Percentiles rank a stretch among this genome's conserved stretches.
Conservation (phyloP, 2,797 vertebrate species). For the Lagorchestes hirsutus region DNA sequence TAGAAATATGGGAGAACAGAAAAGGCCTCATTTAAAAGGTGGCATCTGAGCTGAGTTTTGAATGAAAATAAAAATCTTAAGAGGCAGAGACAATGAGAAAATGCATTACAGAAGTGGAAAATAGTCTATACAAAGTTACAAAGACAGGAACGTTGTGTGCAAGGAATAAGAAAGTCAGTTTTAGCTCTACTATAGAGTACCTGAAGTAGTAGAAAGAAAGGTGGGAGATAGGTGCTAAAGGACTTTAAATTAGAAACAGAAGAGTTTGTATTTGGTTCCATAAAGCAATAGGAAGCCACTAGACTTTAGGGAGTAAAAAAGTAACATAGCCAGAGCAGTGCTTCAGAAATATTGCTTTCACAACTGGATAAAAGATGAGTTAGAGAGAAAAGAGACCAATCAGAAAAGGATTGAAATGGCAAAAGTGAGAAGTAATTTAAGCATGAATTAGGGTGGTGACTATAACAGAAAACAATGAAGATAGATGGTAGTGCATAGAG, state of each 20-base stretch:
- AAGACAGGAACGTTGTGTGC: background rate
- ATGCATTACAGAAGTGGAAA: background rate
- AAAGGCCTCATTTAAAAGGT: background rate
- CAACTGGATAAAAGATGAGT: background rate
- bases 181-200: background rate
- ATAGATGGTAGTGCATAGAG: background rate
- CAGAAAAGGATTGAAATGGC: background rate
- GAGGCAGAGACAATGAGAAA: background rate
- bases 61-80: background rate
- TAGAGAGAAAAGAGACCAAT: background rate
- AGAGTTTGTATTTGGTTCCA: background rate
- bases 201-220: background rate
- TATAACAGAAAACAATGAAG: background rate
- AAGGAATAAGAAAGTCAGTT: background rate
- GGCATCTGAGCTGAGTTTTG: background rate
- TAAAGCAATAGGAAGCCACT: background rate
- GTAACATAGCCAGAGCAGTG: background rate
- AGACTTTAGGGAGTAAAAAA: background rate
- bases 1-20: background rate
- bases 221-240: background rate
- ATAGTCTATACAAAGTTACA: background rate
- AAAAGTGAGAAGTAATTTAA: background rate
- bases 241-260: background rate
- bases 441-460: background rate
- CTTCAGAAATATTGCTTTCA: background rate